These are phyloP conservation scores for Drosophila paramelanica DNA, from an alignment of 2,888 invertebrate species.

Conservation along the genomic window DNA sequence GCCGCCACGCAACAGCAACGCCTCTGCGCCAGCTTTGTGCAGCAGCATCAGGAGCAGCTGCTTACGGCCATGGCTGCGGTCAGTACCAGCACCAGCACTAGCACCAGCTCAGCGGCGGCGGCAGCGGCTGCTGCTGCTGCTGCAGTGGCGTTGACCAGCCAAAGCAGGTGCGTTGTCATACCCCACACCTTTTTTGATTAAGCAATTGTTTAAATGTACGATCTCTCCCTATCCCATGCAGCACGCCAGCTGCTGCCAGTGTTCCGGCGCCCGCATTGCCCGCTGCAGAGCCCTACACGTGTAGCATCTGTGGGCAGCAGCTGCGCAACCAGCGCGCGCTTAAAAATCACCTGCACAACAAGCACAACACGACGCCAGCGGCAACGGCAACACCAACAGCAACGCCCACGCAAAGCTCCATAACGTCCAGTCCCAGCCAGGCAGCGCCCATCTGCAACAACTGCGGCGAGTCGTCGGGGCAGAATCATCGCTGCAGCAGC, in stretches of 20 bases:
- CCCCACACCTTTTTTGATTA: too few relatives aligned
- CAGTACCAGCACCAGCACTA: slow-evolving; percentile 19
- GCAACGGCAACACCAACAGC: neutral
- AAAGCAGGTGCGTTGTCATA: slow-evolving; percentile 38
- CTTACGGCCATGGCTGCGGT: slow-evolving; percentile 49
- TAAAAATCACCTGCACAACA: slow-evolving; percentile 61
- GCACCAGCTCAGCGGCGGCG: slow-evolving; percentile 29
- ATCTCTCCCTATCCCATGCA: slow-evolving; percentile 1
- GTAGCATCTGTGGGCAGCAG: slow-evolving; percentile 51
- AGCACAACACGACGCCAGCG: slow-evolving; percentile 33
- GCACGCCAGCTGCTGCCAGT: slow-evolving; percentile 13
- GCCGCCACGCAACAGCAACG: slow-evolving; percentile 59
- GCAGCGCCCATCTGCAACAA: slow-evolving; percentile 44
- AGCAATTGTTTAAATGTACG: too few relatives aligned
- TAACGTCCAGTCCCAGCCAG: slow-evolving; percentile 19
- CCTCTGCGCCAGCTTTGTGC: slow-evolving; percentile 51
- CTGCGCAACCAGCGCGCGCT: slow-evolving; percentile 57
- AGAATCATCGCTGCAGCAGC: slow-evolving; percentile 64
- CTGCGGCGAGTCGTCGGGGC: slow-evolving; percentile 66
- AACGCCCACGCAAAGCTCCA: slow-evolving; percentile 1
- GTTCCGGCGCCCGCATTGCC: slow-evolving; percentile 12
- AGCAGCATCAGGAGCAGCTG: slow-evolving; percentile 60
- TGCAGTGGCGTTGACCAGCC: slow-evolving; percentile 16
- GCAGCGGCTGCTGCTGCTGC: slow-evolving; percentile 25
- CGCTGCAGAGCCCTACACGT: slow-evolving; percentile 32